These are phyloP conservation scores for Coreoperca whiteheadi DNA, from an alignment of 2,113 vertebrate species.

Conservation along the genomic window DNA sequence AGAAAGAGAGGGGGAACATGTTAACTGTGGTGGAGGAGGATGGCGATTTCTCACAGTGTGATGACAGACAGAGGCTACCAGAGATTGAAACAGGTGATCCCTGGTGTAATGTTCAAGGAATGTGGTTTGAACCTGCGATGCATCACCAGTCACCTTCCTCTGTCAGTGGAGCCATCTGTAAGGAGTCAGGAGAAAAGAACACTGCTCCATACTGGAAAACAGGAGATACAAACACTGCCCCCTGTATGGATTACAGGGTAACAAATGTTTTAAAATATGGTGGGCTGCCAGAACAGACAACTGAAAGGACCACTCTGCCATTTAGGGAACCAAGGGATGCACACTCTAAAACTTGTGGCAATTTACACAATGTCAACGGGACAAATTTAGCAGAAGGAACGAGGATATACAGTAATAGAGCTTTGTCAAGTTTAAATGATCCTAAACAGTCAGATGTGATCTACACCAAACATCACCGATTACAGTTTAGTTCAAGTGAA, in stretches of 20 bases:
- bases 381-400: constrained; percentile 19
- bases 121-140: constrained; percentile 27
- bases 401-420: neutral
- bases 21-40: constrained; percentile 81
- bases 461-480: constrained; percentile 26
- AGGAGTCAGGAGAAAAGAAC: constrained; percentile 70
- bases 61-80: constrained; percentile 13
- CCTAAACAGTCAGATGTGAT: constrained; percentile 20
- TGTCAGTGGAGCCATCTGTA: constrained; percentile 49
- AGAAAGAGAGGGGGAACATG: constrained; percentile 52
- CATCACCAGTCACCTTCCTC: constrained; percentile 23
- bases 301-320: constrained; percentile 35
- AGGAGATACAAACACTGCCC: constrained; percentile 31
- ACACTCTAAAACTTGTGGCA: constrained; percentile 16
- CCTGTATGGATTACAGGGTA: constrained; percentile 38
- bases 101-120: constrained; percentile 35
- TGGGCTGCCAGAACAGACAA: constrained; percentile 10
- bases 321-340: constrained; percentile 39
- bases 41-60: constrained; percentile 1
- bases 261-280: neutral
- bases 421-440: constrained; percentile 10
- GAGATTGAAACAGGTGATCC: constrained; percentile 31
- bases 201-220: constrained; percentile 55
- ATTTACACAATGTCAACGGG: constrained; percentile 34
- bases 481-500: constrained; percentile 35